These are phyloP conservation scores for Mus spicilegus DNA, from an alignment of 2,113 vertebrate genomes.

Conservation along the genomic window DNA sequence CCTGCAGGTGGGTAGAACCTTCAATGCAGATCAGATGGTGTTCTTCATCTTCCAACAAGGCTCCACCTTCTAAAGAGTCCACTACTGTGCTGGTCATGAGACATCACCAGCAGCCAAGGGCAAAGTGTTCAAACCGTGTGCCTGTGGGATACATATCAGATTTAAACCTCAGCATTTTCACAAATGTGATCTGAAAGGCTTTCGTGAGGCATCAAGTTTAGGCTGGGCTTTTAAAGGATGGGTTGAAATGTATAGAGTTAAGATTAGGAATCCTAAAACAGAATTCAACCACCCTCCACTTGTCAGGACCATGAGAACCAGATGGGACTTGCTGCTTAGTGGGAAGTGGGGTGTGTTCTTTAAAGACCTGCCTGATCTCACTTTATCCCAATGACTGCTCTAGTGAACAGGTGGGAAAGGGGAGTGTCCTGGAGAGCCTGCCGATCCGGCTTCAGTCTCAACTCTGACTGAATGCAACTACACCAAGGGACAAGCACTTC, in stretches of 20 bases:
- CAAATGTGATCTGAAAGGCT: background rate
- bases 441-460: background rate
- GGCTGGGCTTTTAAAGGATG: background rate
- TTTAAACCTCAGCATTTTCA: background rate
- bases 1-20: background rate
- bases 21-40: background rate
- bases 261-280: background rate
- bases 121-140: background rate
- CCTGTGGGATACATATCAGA: background rate
- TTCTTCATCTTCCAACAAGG: background rate
- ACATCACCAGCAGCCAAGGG: background rate
- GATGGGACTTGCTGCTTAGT: background rate
- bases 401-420: no score
- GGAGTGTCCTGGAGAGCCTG: background rate
- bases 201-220: background rate
- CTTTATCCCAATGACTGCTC: background rate
- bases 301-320: background rate
- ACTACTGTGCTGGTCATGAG: background rate
- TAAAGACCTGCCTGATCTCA: background rate
- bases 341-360: background rate
- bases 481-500: background rate
- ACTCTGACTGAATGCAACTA: background rate
- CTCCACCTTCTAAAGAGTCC: background rate
- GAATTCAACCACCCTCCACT: background rate
- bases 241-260: background rate